phyloP scores from a whole-genome alignment of 2,797 vertebrate genomes.

The Todus mexicanus region DNA sequence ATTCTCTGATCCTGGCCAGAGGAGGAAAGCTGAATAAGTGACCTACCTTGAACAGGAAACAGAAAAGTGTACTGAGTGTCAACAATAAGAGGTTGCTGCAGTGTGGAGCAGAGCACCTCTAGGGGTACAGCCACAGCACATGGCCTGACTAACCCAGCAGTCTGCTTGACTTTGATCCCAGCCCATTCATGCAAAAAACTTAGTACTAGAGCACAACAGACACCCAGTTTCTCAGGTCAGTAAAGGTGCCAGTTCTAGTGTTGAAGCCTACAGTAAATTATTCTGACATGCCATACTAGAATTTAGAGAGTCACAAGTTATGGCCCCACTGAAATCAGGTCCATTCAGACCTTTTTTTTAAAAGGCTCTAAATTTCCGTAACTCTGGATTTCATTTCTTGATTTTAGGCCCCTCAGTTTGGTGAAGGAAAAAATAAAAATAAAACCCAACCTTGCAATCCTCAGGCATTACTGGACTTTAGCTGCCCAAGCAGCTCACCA shows the following conservation, averaged over 20 bases:
- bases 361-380: not conserved
- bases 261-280: not conserved
- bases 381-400: not conserved
- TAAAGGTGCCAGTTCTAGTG: not conserved
- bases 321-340: not conserved
- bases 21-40: not conserved
- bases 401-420: not conserved
- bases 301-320: not conserved
- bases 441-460: too few species aligned
- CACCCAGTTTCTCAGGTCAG: not conserved
- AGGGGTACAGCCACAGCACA: not conserved
- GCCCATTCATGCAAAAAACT: not conserved
- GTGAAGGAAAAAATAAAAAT: not conserved
- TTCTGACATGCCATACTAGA: not conserved
- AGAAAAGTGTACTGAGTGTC: not conserved
- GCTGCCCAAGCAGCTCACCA: not conserved
- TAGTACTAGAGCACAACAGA: not conserved
- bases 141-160: not conserved
- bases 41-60: not conserved
- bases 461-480: not conserved
- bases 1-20: not conserved
- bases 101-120: not conserved
- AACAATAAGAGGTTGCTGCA: not conserved
- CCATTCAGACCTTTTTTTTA: not conserved
- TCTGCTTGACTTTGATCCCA: not conserved